Percentiles rank a stretch among this genome's conserved stretches.
phyloP scores from a whole-genome alignment of 2,888 invertebrate genomes.

The Coenonympha arcania region DNA sequence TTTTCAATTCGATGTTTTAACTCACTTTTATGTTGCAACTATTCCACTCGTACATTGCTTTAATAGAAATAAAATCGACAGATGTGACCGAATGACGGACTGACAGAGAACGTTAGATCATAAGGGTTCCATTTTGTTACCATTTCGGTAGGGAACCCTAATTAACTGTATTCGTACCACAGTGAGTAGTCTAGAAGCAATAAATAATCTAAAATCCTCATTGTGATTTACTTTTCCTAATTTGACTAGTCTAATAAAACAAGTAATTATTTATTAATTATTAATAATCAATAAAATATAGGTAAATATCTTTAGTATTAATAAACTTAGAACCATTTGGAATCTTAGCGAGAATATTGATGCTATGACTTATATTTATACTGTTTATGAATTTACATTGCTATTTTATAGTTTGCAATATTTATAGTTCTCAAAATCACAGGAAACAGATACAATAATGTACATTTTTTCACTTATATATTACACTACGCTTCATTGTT shows the following conservation, averaged over 20 bases:
- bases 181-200: conserved; percentile 45
- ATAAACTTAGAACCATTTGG: conserved; percentile 26
- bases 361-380: conserved; percentile 18
- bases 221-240: conserved; percentile 54
- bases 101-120: too few relatives aligned
- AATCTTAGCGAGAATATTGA: conserved; percentile 22
- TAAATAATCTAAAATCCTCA: conserved; percentile 62
- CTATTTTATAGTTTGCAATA: conserved; percentile 26
- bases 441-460: conserved; percentile 51
- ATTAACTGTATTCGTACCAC: conserved; percentile 26
- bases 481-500: conserved; percentile 54
- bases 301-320: conserved; percentile 26
- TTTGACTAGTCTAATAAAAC: conserved; percentile 68
- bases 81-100: too few relatives aligned
- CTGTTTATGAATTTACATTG: conserved; percentile 36
- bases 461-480: conserved; percentile 40
- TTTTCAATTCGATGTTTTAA: too few relatives aligned
- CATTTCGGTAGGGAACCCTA: too few relatives aligned
- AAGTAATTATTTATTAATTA: conserved; percentile 28
- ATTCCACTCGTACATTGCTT: too few relatives aligned
- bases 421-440: conserved; percentile 42
- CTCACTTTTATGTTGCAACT: too few relatives aligned
- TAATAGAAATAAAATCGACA: too few relatives aligned
- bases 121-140: too few relatives aligned
- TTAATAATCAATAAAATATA: conserved; percentile 24